Base-by-base conservation (phyloP, 2,888 invertebrate genomes). In the Hemaris fuciformis region DNA sequence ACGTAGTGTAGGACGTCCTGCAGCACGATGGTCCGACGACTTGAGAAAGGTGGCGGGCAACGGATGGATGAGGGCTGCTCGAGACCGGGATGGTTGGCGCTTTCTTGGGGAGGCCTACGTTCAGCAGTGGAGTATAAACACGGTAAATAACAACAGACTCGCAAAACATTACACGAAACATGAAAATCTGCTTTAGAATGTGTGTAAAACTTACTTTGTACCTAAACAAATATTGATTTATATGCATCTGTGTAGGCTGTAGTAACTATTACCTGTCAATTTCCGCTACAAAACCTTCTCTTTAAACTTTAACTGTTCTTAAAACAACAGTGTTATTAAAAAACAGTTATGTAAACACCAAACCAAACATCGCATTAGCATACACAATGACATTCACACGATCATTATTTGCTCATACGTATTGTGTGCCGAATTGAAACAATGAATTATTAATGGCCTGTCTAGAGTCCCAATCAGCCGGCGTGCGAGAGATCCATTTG, bases 401-500 rank as follows among this genome's bases (percentile, higher is more conserved):
- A 65, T 58, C 64, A 64, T 58, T 59, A 57, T 53, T 53, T 53
- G 31, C 53, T 18, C 53, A 31, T 62, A 66, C 64, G 64, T 66
- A 61, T 57, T 53, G 53, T 53, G 31, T 31, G 23, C 45, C 53
- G 18, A 53, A 53, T 31, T 18, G 74, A 71, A 65, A 65, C 71
- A 68, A 72, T 82, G 79, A 80, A 83, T 82, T 78, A 82, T 79
- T 80, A 75, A 81, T 80, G 63, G 46, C 57, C 62, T 67, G 63
- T 63, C 64, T 64, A 62, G 64, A 59, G 67, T 70, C 76, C 70
- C 76, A 78, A 77, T 79, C 79, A 77, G 70, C 65, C 67, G 64
- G 64, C 66, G 63, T 64, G 58, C 61, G 65, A 61, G 63, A 69
- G 66, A 75, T 66, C 70, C 70, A 72, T 66, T 75, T 69, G 67